Evolutionary conservation across 2,113 vertebrate species (phyloP).

Genomic region (Hippocampus abdominalis): DNA sequence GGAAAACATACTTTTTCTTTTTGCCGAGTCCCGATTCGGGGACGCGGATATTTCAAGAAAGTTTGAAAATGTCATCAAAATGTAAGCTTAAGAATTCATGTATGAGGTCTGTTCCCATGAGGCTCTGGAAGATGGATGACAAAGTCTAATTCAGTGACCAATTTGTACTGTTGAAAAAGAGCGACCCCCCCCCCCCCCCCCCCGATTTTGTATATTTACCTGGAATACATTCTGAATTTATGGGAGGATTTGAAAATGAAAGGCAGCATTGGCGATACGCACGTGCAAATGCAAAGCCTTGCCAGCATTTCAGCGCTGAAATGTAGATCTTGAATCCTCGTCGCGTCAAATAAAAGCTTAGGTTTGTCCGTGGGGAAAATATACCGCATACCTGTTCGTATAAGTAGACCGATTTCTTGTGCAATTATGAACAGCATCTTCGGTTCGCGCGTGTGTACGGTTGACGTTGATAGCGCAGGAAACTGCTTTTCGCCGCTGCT

Average conservation of each 20-base stretch:
- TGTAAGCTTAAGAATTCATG: slow-evolving; percentile 56
- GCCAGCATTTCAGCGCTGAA: slow-evolving; percentile 48
- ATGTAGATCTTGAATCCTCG: slow-evolving; percentile 21
- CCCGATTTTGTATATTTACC: neutral
- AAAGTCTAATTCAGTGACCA: slow-evolving; percentile 14
- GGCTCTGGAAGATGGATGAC: slow-evolving; percentile 48
- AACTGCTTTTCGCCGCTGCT: slow-evolving; percentile 48
- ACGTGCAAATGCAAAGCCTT: slow-evolving; percentile 46
- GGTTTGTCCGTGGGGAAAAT: neutral
- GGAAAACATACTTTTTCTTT: slow-evolving; percentile 45
- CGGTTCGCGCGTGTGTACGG: neutral
- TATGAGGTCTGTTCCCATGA: slow-evolving; percentile 61
- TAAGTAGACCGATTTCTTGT: neutral
- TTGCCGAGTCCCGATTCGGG: slow-evolving; percentile 63
- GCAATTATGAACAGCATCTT: neutral
- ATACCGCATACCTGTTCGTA: neutral
- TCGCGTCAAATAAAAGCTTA: neutral
- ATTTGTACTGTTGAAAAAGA: neutral
- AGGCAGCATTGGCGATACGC: slow-evolving; percentile 53
- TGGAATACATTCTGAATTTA: neutral
- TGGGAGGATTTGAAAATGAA: neutral
- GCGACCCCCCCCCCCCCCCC: too few species aligned
- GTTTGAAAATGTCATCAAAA: slow-evolving; percentile 68
- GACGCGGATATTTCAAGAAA: slow-evolving; percentile 71
- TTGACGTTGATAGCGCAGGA: neutral